phyloP scores from a whole-genome alignment of 2,888 invertebrate species.

The Homarus gammarus region DNA sequence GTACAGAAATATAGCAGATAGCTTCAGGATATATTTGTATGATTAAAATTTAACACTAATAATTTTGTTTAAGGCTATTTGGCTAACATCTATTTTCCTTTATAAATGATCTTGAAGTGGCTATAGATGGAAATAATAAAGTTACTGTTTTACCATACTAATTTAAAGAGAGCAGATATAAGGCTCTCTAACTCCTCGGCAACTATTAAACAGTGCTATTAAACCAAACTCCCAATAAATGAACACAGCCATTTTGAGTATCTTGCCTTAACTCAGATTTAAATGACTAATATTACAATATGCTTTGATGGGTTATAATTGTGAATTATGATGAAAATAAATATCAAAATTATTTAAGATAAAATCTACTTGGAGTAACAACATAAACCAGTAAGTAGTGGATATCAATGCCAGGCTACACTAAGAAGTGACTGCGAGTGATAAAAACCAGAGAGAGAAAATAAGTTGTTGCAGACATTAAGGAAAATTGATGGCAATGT shows the following conservation, averaged over 20 bases:
- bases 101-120: no score
- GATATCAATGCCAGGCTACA: no score
- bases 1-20: not conserved
- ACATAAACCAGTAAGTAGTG: no score
- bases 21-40: not conserved
- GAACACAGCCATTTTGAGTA: not conserved
- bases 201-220: not conserved
- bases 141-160: not conserved
- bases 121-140: no score
- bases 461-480: no score
- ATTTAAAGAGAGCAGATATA: not conserved
- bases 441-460: no score
- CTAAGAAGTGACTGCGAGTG: no score
- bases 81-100: no score
- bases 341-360: not conserved
- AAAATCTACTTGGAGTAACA: no score
- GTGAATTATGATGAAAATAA: not conserved
- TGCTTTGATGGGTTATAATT: not conserved
- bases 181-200: not conserved
- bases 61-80: not conserved
- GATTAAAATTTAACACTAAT: not conserved
- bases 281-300: not conserved
- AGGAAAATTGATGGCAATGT: no score
- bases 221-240: not conserved
- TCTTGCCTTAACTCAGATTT: not conserved